These are phyloP conservation scores for Chloroclysta siterata DNA, from an alignment of 2,888 invertebrate genomes.

Conservation along the genomic window DNA sequence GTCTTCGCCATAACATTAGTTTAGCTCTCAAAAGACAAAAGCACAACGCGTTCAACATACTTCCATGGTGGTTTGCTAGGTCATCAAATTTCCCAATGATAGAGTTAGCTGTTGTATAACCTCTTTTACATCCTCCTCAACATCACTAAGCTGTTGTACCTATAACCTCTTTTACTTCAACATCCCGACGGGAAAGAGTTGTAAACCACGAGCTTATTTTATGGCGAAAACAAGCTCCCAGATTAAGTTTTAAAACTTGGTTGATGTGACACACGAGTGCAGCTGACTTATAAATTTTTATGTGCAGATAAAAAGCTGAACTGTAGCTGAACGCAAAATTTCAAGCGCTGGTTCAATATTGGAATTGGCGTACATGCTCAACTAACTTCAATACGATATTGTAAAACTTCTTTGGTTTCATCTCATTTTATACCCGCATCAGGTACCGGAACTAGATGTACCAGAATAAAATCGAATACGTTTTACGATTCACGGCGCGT, in stretches of 20 bases:
- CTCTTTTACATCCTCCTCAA: no score
- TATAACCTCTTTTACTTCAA: no score
- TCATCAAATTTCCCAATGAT: no score
- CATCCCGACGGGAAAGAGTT: conserved; percentile 9
- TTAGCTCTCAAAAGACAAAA: no score
- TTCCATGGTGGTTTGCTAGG: no score
- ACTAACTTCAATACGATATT: conserved; percentile 32
- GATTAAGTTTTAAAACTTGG: conserved; percentile 23
- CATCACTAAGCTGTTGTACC: no score
- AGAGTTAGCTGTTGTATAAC: no score
- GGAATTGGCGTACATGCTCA: conserved; percentile 20
- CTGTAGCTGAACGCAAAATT: conserved; percentile 1
- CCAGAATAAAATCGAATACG: conserved; percentile 17
- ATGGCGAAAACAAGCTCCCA: conserved; percentile 8
- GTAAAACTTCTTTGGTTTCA: conserved; percentile 31
- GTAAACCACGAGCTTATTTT: conserved; percentile 4
- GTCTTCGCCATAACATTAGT: no score
- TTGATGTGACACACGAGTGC: conserved; percentile 15
- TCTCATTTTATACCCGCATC: conserved; percentile 23
- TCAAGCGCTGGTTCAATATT: conserved; percentile 24
- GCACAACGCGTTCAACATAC: no score
- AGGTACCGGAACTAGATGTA: conserved; percentile 15
- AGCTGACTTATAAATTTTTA: conserved; percentile 13
- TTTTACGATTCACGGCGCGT: background rate
- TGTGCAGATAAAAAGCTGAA: conserved; percentile 9